phyloP scores from a whole-genome alignment of 2,113 vertebrate species.

The Mohoua ochrocephala region DNA sequence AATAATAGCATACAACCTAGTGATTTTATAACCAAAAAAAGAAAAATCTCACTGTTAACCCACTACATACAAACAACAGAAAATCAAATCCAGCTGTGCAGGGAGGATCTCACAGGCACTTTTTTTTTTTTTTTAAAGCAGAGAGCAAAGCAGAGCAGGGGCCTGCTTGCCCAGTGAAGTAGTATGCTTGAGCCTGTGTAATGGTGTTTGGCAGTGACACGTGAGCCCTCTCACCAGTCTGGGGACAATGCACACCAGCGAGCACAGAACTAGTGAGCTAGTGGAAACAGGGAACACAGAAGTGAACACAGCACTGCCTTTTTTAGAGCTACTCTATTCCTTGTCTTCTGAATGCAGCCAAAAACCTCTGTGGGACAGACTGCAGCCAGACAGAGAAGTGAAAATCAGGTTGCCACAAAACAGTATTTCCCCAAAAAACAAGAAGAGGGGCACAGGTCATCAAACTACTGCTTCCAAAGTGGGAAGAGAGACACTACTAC shows the following conservation, averaged over 20 bases:
- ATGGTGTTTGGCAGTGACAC: not conserved
- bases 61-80: not conserved
- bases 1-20: not conserved
- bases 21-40: conserved; percentile 8
- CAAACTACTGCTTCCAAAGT: not conserved
- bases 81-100: conserved; percentile 11
- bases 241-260: not conserved
- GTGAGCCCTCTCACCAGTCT: not conserved
- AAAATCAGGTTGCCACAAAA: not conserved
- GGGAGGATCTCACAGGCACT: not conserved
- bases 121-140: not conserved
- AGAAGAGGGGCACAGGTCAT: not conserved
- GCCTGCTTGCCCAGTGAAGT: not conserved
- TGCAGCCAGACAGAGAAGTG: not conserved
- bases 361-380: not conserved
- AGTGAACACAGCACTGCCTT: not conserved
- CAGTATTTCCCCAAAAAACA: not conserved
- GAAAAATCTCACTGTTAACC: not conserved
- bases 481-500: not conserved
- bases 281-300: not conserved
- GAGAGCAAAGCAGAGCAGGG: not conserved
- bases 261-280: not conserved
- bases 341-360: not conserved
- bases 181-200: not conserved
- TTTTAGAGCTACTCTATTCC: not conserved